Evolutionary conservation across 2,888 invertebrate species (phyloP).

Genomic region (Philopedon plagiatum): DNA sequence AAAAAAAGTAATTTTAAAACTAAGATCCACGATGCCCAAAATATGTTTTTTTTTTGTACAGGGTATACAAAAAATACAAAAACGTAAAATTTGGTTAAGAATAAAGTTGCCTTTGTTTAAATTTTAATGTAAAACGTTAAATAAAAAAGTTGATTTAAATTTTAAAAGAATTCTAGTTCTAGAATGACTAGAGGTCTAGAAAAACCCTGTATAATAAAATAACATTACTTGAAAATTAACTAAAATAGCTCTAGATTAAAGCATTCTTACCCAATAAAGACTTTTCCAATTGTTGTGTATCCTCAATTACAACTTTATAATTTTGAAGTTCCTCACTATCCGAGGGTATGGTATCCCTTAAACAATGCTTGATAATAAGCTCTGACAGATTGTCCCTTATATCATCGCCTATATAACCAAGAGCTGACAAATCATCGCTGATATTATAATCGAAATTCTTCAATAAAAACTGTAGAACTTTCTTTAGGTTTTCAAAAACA

Average conservation of each 20-base stretch:
- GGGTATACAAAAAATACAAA: too few species aligned
- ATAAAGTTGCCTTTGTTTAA: too few species aligned
- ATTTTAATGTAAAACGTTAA: too few species aligned
- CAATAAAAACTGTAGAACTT: slow-evolving; percentile 74
- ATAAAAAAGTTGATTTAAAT: too few species aligned
- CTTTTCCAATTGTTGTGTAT: slow-evolving; percentile 78
- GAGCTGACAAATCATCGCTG: slow-evolving; percentile 68
- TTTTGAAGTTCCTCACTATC: slow-evolving; percentile 79
- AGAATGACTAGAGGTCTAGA: too few species aligned
- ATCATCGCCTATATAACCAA: slow-evolving; percentile 73
- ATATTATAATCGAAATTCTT: slow-evolving; percentile 72
- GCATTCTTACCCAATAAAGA: slow-evolving; percentile 68
- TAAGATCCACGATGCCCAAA: too few species aligned
- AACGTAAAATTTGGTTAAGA: not conserved
- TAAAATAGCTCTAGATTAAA: too few species aligned
- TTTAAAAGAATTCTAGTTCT: too few species aligned
- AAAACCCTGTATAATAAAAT: too few species aligned
- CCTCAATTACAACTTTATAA: slow-evolving; percentile 75
- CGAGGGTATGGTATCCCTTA: slow-evolving; percentile 83
- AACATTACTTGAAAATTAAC: too few species aligned
- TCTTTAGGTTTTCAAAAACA: slow-evolving; percentile 73
- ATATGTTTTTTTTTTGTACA: too few species aligned
- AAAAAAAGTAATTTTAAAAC: too few species aligned
- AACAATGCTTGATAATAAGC: slow-evolving; percentile 80
- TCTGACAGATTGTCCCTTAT: slow-evolving; percentile 75